These are phyloP conservation scores for Strigamia maritima DNA, from an alignment of 2,888 invertebrate genomes.

Conservation along the genomic window DNA sequence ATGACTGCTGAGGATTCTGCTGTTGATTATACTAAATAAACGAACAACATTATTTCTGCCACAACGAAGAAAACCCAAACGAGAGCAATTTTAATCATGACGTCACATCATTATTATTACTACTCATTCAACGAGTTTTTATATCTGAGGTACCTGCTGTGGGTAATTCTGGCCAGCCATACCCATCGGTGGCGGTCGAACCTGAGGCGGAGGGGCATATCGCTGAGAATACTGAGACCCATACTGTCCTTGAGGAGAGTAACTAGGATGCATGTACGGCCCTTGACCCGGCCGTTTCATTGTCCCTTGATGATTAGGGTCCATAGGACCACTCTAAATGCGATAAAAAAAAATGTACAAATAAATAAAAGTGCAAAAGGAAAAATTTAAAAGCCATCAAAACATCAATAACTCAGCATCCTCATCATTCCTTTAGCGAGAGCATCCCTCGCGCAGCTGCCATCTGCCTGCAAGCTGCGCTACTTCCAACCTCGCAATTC, in stretches of 20 bases:
- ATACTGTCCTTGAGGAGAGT: constrained; percentile 37
- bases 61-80: neutral
- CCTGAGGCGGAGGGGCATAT: constrained; percentile 36
- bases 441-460: neutral
- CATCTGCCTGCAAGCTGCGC: constrained; percentile 6
- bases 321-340: constrained; percentile 31
- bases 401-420: neutral
- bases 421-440: neutral
- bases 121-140: neutral
- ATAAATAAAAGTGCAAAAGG: neutral
- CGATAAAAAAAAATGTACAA: neutral
- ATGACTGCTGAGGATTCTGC: constrained; percentile 10
- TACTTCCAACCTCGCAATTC: constrained; percentile 2
- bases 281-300: constrained; percentile 37
- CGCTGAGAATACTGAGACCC: constrained; percentile 37
- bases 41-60: neutral
- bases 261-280: constrained; percentile 33
- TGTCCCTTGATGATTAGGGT: constrained; percentile 21
- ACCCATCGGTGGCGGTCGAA: constrained; percentile 23
- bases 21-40: neutral
- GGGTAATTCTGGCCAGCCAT: constrained; percentile 11
- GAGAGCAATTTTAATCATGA: too few species aligned
- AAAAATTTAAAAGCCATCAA: neutral
- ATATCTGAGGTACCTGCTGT: neutral
- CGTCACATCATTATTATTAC: too few species aligned